Percentiles rank a stretch among this genome's conserved stretches.
phyloP scores from a whole-genome alignment of 2,113 vertebrate genomes.

The Halcyon malimbica region DNA sequence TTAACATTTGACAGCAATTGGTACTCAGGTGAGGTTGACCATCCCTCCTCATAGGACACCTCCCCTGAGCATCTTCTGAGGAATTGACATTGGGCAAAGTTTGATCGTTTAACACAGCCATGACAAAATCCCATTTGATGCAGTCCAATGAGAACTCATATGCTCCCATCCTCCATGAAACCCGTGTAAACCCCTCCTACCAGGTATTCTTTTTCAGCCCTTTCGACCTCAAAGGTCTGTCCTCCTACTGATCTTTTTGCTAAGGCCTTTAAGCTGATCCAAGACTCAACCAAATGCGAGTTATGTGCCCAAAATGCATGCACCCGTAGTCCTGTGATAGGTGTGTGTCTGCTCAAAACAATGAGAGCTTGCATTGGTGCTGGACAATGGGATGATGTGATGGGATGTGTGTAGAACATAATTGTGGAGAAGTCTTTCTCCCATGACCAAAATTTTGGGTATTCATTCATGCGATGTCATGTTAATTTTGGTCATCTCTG shows the following conservation, averaged over 20 bases:
- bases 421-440: not conserved
- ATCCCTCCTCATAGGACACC: not conserved
- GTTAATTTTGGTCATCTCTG: not conserved
- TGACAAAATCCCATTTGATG: not conserved
- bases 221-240: not conserved
- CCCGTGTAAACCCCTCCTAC: not conserved
- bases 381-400: not conserved
- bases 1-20: not conserved
- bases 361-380: not conserved
- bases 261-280: not conserved
- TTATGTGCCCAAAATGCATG: fast-evolving
- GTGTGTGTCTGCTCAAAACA: fast-evolving
- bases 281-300: fast-evolving
- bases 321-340: not conserved
- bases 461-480: not conserved
- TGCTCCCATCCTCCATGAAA: not conserved
- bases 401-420: not conserved
- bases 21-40: not conserved
- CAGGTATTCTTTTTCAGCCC: not conserved
- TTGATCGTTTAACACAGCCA: not conserved
- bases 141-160: not conserved
- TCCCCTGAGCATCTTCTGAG: not conserved
- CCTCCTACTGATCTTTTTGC: not conserved
- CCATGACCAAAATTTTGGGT: not conserved
- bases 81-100: not conserved